Conservation (phyloP, 2,113 vertebrate species). For the Cynopterus brachyotis region DNA sequence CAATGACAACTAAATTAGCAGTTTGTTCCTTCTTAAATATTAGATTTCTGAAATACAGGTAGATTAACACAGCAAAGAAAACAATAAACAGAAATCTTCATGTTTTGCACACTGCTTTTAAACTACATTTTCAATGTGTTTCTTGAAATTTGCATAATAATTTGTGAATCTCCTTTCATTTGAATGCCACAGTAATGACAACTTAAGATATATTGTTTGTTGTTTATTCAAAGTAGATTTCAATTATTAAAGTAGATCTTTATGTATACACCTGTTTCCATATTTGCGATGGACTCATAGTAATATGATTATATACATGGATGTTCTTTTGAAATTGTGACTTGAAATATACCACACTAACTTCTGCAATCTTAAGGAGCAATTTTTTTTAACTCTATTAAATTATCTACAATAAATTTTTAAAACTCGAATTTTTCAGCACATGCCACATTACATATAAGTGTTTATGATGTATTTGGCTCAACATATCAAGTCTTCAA, state of each 20-base stretch:
- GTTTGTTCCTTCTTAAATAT: conserved; percentile 64
- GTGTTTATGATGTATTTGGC: background rate
- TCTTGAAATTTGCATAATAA: conserved; percentile 73
- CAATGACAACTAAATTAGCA: conserved; percentile 67
- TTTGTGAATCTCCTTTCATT: conserved; percentile 54
- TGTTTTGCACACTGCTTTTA: conserved; percentile 55
- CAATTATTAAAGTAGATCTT: conserved; percentile 54
- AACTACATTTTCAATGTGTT: conserved; percentile 58
- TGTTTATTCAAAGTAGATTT: conserved; percentile 61
- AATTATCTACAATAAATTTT: background rate
- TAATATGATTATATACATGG: background rate
- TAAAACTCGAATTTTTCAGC: background rate
- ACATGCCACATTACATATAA: background rate
- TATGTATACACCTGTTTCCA: conserved; percentile 45
- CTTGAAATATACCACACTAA: background rate
- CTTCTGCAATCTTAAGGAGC: conserved; percentile 11
- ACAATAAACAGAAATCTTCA: conserved; percentile 54
- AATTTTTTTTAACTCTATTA: background rate
- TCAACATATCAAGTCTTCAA: conserved; percentile 24
- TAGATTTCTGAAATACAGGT: conserved; percentile 71
- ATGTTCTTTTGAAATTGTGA: background rate
- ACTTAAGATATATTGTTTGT: conserved; percentile 65
- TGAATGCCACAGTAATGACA: conserved; percentile 68
- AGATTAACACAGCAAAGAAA: conserved; percentile 63
- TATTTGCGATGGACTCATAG: background rate